phyloP scores from a whole-genome alignment of 2,888 invertebrate genomes.

The Nysson spinosus region DNA sequence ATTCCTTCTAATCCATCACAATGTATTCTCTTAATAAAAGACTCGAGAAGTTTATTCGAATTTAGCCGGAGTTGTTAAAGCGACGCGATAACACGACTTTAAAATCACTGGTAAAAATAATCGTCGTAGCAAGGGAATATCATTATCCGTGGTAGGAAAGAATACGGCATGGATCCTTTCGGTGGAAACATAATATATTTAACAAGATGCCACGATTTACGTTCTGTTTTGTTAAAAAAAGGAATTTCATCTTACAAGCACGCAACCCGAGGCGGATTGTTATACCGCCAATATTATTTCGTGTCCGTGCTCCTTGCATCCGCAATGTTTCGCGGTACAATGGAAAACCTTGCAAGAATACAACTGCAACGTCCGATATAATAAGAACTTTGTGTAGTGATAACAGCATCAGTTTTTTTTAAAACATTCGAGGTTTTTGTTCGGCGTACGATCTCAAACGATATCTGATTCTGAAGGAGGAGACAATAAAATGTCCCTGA shows the following conservation, averaged over 20 bases:
- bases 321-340: neutral
- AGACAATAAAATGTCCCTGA: no score
- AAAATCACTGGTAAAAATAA: neutral
- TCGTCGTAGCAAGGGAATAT: neutral
- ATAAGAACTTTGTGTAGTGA: conserved; percentile 7
- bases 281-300: neutral
- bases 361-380: neutral
- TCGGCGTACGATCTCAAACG: conserved; percentile 13
- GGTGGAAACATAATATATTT: conserved; percentile 3
- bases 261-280: neutral
- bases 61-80: no score
- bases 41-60: no score
- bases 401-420: conserved; percentile 12
- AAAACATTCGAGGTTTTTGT: conserved; percentile 18
- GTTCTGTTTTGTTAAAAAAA: neutral
- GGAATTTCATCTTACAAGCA: neutral
- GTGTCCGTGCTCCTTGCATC: neutral
- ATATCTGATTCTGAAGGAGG: no score
- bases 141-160: neutral
- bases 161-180: neutral
- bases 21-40: no score
- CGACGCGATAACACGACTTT: no score
- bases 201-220: neutral
- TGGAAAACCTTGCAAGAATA: conserved; percentile 4
- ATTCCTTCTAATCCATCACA: no score